These are phyloP conservation scores for Parochlus steinenii DNA, from an alignment of 2,888 invertebrate species.

Conservation along the genomic window DNA sequence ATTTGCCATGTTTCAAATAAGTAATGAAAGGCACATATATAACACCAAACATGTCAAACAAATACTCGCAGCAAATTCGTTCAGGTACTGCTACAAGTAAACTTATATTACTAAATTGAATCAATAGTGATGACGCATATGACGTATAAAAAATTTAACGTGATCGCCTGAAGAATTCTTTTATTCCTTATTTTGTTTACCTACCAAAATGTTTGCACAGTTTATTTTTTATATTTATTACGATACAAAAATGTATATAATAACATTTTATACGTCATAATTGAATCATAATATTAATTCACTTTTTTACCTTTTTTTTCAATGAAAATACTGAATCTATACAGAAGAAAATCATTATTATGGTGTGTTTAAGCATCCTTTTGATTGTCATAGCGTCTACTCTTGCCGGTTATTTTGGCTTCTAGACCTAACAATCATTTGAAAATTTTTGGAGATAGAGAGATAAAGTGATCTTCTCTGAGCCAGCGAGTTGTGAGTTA, in stretches of 20 bases:
- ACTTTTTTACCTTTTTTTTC: neutral
- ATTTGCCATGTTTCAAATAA: no score
- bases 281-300: neutral
- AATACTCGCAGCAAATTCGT: no score
- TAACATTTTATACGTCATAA: neutral
- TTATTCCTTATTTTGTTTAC: no score
- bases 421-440: neutral
- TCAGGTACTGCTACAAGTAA: no score
- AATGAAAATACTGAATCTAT: neutral
- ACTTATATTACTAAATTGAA: neutral
- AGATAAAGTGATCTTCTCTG: no score
- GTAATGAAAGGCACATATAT: no score
- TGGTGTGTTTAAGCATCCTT: conserved; percentile 3
- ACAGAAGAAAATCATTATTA: conserved; percentile 7
- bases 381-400: conserved; percentile 5
- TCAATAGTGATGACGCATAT: neutral
- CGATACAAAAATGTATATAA: neutral
- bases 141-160: neutral
- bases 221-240: no score
- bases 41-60: no score
- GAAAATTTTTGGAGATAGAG: no score
- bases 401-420: conserved; percentile 4
- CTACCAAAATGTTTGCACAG: no score
- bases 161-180: no score
- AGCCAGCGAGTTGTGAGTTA: no score